Evolutionary conservation across 2,113 vertebrate species (phyloP).

Genomic region (Pomatorhinus ruficollis): DNA sequence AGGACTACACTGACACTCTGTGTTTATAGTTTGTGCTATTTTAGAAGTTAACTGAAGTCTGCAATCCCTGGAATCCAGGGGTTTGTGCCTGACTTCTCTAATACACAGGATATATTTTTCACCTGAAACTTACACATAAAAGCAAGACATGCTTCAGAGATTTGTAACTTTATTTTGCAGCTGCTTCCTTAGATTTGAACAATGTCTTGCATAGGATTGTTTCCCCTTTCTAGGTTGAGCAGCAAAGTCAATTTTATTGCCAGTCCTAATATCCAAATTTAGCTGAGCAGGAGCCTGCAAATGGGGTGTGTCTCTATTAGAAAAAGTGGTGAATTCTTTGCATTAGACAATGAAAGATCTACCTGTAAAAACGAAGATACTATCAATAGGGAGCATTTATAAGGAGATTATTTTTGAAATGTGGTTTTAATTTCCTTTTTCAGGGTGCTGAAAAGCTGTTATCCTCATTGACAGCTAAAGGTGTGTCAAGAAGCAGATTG

Average conservation of each 20-base stretch:
- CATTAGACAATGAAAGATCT: not conserved
- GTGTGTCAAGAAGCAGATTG: not conserved
- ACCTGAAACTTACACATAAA: not conserved
- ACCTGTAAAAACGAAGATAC: not conserved
- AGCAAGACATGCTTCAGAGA: not conserved
- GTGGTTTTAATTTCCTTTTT: not conserved
- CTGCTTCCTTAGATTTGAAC: not conserved
- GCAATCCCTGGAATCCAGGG: not conserved
- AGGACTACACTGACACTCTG: not conserved
- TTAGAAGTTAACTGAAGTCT: not conserved
- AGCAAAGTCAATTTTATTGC: not conserved
- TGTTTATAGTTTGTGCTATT: not conserved
- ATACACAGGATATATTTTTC: not conserved
- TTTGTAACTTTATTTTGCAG: not conserved
- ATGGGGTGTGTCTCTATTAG: not conserved
- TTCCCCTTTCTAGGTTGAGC: not conserved
- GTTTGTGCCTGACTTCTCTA: not conserved
- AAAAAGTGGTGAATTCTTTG: not conserved
- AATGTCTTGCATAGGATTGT: rapidly evolving
- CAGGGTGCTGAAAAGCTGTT: not conserved
- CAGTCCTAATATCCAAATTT: not conserved
- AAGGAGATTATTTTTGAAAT: not conserved
- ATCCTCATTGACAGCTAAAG: not conserved
- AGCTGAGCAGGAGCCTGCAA: not conserved
- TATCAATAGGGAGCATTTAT: not conserved